These are phyloP conservation scores for Pogoniulus pusillus DNA, from an alignment of 2,797 vertebrate genomes.

Conservation along the genomic window DNA sequence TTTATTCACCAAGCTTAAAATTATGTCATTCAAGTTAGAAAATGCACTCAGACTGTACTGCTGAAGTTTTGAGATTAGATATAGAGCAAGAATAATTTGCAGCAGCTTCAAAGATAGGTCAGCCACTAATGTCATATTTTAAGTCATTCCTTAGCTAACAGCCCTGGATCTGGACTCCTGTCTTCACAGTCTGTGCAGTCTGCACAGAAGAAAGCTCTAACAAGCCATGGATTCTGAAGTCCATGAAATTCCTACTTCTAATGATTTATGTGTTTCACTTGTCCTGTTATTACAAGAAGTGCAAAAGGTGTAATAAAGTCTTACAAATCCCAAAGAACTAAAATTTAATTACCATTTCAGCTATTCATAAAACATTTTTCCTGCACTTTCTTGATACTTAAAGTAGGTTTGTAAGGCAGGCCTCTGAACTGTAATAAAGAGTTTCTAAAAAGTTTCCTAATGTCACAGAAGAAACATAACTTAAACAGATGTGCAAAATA, in stretches of 20 bases:
- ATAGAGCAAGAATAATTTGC: background rate
- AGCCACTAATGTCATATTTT: background rate
- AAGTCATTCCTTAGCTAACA: background rate
- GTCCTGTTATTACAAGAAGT: background rate
- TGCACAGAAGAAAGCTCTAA: background rate
- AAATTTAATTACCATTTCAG: background rate
- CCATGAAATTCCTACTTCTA: background rate
- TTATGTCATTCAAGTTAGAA: background rate
- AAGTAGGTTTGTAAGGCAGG: background rate
- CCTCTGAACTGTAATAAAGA: background rate
- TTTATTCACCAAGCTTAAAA: constrained; percentile 18
- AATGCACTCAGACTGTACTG: background rate
- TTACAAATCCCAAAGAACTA: background rate
- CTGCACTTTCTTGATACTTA: background rate
- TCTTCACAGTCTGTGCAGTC: background rate
- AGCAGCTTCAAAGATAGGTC: background rate
- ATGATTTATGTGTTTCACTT: background rate
- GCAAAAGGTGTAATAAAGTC: background rate
- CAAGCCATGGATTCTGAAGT: background rate
- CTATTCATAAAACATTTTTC: background rate
- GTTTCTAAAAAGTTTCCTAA: background rate
- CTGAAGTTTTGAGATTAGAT: background rate
- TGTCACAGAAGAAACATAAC: background rate
- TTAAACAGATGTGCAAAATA: background rate
- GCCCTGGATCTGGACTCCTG: background rate